Conservation (phyloP, 1,140 invertebrate species). For the Pentalonia nigronervosa region DNA sequence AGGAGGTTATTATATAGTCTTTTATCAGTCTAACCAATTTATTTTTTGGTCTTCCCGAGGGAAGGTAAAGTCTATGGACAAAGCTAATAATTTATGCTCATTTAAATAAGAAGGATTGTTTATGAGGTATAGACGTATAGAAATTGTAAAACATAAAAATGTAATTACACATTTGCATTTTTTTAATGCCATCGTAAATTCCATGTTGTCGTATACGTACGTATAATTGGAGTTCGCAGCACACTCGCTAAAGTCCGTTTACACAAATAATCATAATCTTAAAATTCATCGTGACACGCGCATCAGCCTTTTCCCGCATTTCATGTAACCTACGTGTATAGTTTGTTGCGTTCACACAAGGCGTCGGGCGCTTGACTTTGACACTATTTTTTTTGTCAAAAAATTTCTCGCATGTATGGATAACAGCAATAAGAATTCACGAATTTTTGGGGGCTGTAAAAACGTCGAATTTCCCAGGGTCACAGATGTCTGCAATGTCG, state of each 20-base stretch:
- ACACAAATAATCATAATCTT: neutral
- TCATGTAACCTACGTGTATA: neutral
- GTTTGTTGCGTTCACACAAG: neutral
- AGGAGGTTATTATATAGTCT: neutral
- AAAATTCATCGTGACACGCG: neutral
- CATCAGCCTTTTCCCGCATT: neutral
- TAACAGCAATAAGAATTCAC: neutral
- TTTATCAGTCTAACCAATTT: neutral
- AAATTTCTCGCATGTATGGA: neutral
- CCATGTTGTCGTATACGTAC: neutral
- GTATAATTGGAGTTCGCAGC: neutral
- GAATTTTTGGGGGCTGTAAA: neutral
- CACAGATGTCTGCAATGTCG: neutral
- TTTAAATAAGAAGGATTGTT: neutral
- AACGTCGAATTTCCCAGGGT: neutral
- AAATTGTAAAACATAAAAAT: neutral
- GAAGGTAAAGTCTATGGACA: neutral
- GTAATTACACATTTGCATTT: neutral
- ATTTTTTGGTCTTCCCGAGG: neutral
- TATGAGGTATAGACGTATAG: neutral
- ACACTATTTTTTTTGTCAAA: neutral
- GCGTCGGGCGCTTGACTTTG: neutral
- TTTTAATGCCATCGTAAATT: neutral
- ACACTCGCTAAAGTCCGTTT: neutral
- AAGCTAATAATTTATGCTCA: neutral